Base-by-base conservation (phyloP, 2,888 invertebrate genomes). In the Diploptera punctata region DNA sequence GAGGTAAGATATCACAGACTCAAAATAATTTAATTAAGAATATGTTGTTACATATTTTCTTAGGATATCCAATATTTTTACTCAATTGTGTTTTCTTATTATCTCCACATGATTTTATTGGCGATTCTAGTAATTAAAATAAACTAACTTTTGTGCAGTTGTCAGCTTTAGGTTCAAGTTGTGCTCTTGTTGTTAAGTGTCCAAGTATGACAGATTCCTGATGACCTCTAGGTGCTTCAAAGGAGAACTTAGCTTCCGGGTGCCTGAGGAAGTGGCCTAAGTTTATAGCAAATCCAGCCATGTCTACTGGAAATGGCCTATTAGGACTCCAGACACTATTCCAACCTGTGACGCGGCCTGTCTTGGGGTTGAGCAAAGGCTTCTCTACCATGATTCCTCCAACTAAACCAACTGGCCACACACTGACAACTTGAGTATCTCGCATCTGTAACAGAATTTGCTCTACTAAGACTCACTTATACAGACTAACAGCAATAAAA, bases 281-380 rank as follows among this genome's bases (percentile, higher is more conserved):
- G 81, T 94, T 95, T 49, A 97, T 91, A 7, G 94, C 97, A 81
- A 98, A 98, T 0, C 96, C 98, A 0, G 99, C 99, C 99, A 99
- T 99, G 80, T 99, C 99, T 44, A 98, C 90, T 0, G 99, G 97
- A 85, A 98, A 99, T 0, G 94, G 92, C 74, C 99, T 86, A 78
- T 95, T 91, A 0, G 97, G 93, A 79, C 93, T 92, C 95, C 97
- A 99, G 0, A 90, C 93, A 0, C 92, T 91, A 77, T 88, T 88
- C 81, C 89, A 93, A 13, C 89, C 88, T 13, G 81, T 82, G 3
- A 91, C 88, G 79, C 85, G 86, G 44, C 86, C 88, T 65, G 84
- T 90, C 74, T 86, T 82, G 2, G 85, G 84, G 80, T 90, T 86
- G 2, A 98, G 87, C 13, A 94, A 81, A 0, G 99, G 98, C 80